Conservation (phyloP, 2,888 invertebrate genomes). For the Ernsta delagoae region DNA sequence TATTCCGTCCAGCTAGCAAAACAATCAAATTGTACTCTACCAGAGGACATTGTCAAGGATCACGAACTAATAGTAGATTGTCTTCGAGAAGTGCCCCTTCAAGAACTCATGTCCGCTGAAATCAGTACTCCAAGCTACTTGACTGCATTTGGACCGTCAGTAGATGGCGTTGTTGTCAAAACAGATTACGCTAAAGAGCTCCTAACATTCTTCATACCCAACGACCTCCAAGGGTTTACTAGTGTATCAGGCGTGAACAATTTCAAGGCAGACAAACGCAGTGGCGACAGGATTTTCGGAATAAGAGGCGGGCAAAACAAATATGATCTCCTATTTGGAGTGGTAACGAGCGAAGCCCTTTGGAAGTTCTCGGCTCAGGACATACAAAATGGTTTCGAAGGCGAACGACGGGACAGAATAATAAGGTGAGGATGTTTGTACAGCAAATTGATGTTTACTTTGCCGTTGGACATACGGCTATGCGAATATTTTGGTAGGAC, state of each 20-base stretch:
- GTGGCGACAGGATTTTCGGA: constrained; percentile 85
- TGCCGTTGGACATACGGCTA: constrained; percentile 31
- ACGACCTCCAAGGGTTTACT: constrained; percentile 87
- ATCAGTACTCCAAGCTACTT: constrained; percentile 92
- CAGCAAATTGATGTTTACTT: constrained; percentile 70
- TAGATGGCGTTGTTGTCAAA: constrained; percentile 97
- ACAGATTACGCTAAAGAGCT: constrained; percentile 93
- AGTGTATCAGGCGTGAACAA: constrained; percentile 85
- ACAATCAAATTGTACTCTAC: constrained; percentile 92
- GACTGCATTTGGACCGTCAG: constrained; percentile 96
- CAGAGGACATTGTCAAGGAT: constrained; percentile 92
- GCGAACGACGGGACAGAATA: constrained; percentile 94
- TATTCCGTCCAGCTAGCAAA: constrained; percentile 93
- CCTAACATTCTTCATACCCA: constrained; percentile 88
- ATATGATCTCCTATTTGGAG: constrained; percentile 95
- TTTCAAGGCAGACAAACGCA: constrained; percentile 85
- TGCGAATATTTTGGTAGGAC: constrained; percentile 35
- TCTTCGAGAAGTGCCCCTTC: constrained; percentile 89
- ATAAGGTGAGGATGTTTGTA: constrained; percentile 85
- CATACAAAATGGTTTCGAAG: constrained; percentile 94
- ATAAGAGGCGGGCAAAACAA: constrained; percentile 85
- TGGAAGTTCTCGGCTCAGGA: constrained; percentile 95
- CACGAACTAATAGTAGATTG: constrained; percentile 95
- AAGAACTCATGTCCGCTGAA: constrained; percentile 90
- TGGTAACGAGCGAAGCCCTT: constrained; percentile 95